Conservation (phyloP, 1,140 invertebrate species). For the Diprion similis region DNA sequence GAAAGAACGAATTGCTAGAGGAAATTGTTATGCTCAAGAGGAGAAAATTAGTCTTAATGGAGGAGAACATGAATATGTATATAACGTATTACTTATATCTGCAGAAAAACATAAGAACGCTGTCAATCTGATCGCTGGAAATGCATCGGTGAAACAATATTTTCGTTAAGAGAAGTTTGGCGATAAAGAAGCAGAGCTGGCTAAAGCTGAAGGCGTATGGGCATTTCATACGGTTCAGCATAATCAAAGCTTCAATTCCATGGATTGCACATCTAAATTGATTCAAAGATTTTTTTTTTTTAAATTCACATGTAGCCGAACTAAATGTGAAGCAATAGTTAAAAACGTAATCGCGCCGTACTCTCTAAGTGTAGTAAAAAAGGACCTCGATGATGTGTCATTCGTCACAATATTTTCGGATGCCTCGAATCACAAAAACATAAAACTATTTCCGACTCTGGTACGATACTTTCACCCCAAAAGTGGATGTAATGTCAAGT, state of each 20-base stretch:
- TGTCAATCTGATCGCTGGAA: slow-evolving; percentile 43
- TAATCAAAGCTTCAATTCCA: slow-evolving; percentile 35
- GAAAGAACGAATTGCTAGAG: too few relatives aligned
- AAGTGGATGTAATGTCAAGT: slow-evolving; percentile 29
- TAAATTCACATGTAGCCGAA: slow-evolving; percentile 35
- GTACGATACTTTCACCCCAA: slow-evolving; percentile 30
- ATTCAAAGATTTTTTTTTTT: slow-evolving; percentile 26
- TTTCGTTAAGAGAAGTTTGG: slow-evolving; percentile 21
- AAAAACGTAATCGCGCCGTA: slow-evolving; percentile 27
- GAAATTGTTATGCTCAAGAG: too few relatives aligned
- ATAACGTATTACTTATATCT: slow-evolving; percentile 50
- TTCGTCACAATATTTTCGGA: slow-evolving; percentile 31
- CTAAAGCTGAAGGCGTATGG: slow-evolving; percentile 27
- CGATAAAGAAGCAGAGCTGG: slow-evolving; percentile 19
- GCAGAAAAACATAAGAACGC: slow-evolving; percentile 47
- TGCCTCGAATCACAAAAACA: slow-evolving; percentile 31
- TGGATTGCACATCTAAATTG: slow-evolving; percentile 35
- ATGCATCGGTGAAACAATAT: slow-evolving; percentile 40
- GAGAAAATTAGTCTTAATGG: too few relatives aligned
- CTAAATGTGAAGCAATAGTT: slow-evolving; percentile 34
- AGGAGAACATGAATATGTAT: too few relatives aligned
- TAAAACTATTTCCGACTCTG: slow-evolving; percentile 30
- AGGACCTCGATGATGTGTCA: slow-evolving; percentile 16
- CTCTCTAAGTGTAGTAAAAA: slow-evolving; percentile 15
- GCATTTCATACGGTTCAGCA: slow-evolving; percentile 30